These are phyloP conservation scores for Stratiomys singularior DNA, from an alignment of 2,888 invertebrate genomes.

Conservation along the genomic window DNA sequence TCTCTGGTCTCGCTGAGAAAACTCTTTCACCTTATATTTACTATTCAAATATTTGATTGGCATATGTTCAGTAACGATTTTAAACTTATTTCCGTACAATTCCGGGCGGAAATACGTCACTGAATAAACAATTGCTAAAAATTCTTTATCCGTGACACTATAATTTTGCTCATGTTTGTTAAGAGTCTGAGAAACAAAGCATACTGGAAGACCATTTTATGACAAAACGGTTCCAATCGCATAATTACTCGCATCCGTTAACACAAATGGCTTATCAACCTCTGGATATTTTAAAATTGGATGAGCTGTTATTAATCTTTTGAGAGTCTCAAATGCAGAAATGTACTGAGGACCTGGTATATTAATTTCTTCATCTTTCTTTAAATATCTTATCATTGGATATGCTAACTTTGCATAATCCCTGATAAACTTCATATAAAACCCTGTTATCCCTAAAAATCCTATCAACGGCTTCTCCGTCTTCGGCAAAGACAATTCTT, in stretches of 20 bases:
- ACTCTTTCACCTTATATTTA: conserved; percentile 50
- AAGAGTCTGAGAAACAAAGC: conserved; percentile 49
- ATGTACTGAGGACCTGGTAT: conserved; percentile 48
- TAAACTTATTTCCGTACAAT: conserved; percentile 50
- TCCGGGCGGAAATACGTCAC: conserved; percentile 50
- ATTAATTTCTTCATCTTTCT: conserved; percentile 49
- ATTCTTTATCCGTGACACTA: conserved; percentile 49
- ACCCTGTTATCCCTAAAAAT: too few relatives aligned
- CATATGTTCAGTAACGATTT: conserved; percentile 49
- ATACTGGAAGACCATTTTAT: conserved; percentile 49
- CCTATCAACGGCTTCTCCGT: conserved; percentile 43
- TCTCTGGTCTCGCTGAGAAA: conserved; percentile 48
- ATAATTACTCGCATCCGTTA: conserved; percentile 47
- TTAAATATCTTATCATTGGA: conserved; percentile 50
- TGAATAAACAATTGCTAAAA: conserved; percentile 49
- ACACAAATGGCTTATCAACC: conserved; percentile 44
- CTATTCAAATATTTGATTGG: conserved; percentile 50
- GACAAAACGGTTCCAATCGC: conserved; percentile 49
- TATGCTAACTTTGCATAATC: conserved; percentile 49
- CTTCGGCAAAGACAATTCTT: conserved; percentile 40
- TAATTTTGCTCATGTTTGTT: conserved; percentile 50
- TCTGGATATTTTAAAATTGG: conserved; percentile 46
- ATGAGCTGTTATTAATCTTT: conserved; percentile 39
- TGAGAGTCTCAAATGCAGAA: conserved; percentile 50
- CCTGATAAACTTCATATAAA: conserved; percentile 47